These are phyloP conservation scores for Tragelaphus buxtoni DNA, from an alignment of 2,113 vertebrate genomes.

Conservation along the genomic window DNA sequence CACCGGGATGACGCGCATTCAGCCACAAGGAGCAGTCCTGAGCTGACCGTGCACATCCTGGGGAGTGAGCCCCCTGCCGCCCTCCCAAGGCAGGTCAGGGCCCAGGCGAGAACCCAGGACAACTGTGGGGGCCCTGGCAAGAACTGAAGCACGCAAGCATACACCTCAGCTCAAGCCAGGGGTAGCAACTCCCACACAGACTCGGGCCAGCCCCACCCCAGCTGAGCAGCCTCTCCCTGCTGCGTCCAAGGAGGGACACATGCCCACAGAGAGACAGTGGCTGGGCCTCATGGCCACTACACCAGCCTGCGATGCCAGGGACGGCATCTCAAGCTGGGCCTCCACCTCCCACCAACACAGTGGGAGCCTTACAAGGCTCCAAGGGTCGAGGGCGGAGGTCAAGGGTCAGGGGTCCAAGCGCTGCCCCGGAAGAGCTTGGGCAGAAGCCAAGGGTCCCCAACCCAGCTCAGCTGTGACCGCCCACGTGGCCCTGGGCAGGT, in stretches of 20 bases:
- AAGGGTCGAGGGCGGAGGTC: accelerated
- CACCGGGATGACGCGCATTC: accelerated
- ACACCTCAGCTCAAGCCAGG: background rate
- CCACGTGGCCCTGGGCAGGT: background rate
- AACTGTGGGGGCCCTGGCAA: background rate
- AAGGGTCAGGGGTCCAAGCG: accelerated
- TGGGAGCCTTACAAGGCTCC: background rate
- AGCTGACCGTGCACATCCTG: accelerated
- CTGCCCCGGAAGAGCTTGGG: background rate
- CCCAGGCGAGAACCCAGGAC: background rate
- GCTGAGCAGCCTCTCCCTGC: background rate
- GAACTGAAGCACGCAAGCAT: accelerated
- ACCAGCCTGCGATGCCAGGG: accelerated
- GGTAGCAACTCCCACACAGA: accelerated
- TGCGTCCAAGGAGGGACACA: accelerated
- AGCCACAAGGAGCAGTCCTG: background rate
- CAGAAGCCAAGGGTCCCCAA: background rate
- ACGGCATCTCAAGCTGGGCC: accelerated
- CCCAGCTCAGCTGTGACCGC: background rate
- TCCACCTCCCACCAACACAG: accelerated
- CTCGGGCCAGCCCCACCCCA: background rate
- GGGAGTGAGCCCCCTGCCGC: accelerated
- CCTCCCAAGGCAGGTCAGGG: background rate
- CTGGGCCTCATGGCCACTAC: background rate
- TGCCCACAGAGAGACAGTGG: accelerated